Base-by-base conservation (phyloP, 1,140 invertebrate species). In the Paraescarpia echinospica region DNA sequence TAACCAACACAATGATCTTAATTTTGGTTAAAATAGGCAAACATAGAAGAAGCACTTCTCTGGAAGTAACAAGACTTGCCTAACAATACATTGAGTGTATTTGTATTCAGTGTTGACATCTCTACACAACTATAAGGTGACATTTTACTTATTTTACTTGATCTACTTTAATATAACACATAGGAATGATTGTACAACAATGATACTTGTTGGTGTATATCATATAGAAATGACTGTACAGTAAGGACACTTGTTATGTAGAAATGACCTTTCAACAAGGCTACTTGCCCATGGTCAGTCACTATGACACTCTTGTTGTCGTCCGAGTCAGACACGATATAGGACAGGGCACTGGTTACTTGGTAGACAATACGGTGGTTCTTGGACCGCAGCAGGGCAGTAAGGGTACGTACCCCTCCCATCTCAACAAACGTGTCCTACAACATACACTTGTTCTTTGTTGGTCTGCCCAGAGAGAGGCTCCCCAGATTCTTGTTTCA, bases 371-470 rank as follows among this genome's bases (percentile, higher is more conserved):
- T 93, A 1, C 95, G 93, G 6, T 94, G 92, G 91, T 94, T 93
- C 41, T 94, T 93, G 0, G 95, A 95, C 91, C 95, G 94, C 1
- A 96, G 94, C 1, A 95, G 92, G 1, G 95, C 94, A 22, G 94
- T 95, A 89, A 96, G 91, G 14, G 94, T 94, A 33, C 94, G 92
- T 5, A 95, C 94, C 14, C 94, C 95, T 89, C 95, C 95, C 92
- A 94, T 94, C 90, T 95, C 95, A 34, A 96, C 94, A 94, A 95
- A 95, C 33, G 94, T 95, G 91, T 95, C 95, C 95, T 95, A 93
- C 48, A 94, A 93, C n/a, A 35, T 18, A 90, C 33, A 77, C 59
- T 77, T 77, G 59, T 77, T 77, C 59, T 14, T 77, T 27, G 9
- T 77, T 22, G 22, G 12, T 27, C 27, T 27, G 9, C 27, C 4